These are phyloP conservation scores for Siniperca scherzeri DNA, from an alignment of 2,797 vertebrate genomes.

Conservation along the genomic window DNA sequence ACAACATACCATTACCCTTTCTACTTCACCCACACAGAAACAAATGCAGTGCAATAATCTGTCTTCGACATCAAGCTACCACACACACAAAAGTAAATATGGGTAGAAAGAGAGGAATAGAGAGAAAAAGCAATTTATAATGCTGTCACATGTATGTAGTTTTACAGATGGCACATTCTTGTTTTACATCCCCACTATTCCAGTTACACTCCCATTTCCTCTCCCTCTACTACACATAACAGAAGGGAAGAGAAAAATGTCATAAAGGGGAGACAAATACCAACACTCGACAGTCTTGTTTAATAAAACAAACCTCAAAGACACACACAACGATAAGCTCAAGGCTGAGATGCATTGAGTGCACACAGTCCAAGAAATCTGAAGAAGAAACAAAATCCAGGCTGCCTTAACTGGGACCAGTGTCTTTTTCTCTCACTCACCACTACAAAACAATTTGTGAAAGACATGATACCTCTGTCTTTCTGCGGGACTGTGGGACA, in stretches of 20 bases:
- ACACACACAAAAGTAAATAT: conserved; percentile 36
- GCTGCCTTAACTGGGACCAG: neutral
- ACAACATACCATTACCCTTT: conserved; percentile 70
- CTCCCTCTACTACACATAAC: neutral
- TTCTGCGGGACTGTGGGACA: conserved; percentile 27
- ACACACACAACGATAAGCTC: conserved; percentile 8
- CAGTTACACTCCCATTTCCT: conserved; percentile 1
- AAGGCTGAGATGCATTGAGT: neutral
- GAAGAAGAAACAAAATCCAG: conserved; percentile 18
- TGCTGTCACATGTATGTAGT: conserved; percentile 27
- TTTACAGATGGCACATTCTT: conserved; percentile 28
- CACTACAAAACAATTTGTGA: conserved; percentile 5
- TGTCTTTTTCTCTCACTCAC: neutral
- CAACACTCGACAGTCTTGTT: neutral
- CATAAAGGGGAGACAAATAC: conserved; percentile 9
- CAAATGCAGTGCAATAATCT: conserved; percentile 43
- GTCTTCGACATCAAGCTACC: conserved; percentile 19
- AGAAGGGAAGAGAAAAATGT: conserved; percentile 16
- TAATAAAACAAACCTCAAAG: conserved; percentile 18
- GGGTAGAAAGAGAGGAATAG: neutral
- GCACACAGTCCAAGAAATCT: neutral
- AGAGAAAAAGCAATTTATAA: conserved; percentile 43
- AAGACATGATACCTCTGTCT: conserved; percentile 9
- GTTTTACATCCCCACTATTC: conserved; percentile 12
- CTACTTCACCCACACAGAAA: conserved; percentile 62